Evolutionary conservation across 2,888 invertebrate genomes (phyloP), one percentile per base, ranked within the genome.

Genomic region (Thumatha senex): DNA sequence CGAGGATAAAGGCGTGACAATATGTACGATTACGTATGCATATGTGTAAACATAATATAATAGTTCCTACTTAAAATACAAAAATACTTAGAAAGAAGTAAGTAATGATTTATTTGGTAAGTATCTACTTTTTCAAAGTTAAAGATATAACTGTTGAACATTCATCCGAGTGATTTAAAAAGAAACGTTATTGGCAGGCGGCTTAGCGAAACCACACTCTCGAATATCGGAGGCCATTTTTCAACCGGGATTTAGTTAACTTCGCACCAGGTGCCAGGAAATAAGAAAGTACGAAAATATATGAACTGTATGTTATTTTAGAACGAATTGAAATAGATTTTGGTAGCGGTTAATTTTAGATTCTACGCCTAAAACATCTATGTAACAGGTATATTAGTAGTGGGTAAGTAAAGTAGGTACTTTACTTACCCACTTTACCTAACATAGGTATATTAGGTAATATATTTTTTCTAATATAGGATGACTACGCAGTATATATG

Each of bases 201-300:
- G 63, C 54, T 64, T 60, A 52, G 49, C 42, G 29, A 40, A 45
- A 60, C 51, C 42, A 61, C 58, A 67, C 64, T 63, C 43, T 55
- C 61, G 52, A 63, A 67, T 60, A 65, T 65, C 64, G 64, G 40
- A 51, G 48, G 60, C 61, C 58, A 67, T 72, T 71, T 71, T 59
- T 72, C 71, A 72, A 63, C 51, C 38, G 55, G 66, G 64, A 72
- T 71, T 72, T 71, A 68, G 61, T 66, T 61, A 55, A 63, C 64
- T 72, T 59, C 60, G 58, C 54, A 58, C 61, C 73, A 69, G 65
- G 65, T 67, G 63, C 38, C 36, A 51, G 40, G 47, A 48, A 51
- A 18, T 55, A 54, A 58, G 51, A 61, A 58, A 42, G 46, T 56
- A 64, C 67, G 67, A 62, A 63, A 59, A 61, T 47, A 47, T 39